These are phyloP conservation scores for Triplophysa rosa DNA, from an alignment of 2,113 vertebrate species.

Conservation along the genomic window DNA sequence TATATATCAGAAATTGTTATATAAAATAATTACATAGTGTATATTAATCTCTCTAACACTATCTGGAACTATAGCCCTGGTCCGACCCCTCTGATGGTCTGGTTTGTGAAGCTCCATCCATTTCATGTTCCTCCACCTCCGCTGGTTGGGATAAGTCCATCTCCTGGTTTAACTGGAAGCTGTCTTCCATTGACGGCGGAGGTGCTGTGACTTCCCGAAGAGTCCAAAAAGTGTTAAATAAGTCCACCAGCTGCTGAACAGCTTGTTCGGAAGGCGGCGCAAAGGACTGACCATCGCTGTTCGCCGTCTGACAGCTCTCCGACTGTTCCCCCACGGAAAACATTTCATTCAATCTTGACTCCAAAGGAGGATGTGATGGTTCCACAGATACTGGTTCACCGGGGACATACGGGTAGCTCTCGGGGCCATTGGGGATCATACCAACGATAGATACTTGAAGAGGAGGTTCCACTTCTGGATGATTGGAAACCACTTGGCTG, in stretches of 20 bases:
- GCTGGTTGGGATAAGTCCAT: conserved; percentile 31
- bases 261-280: conserved; percentile 34
- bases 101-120: conserved; percentile 62
- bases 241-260: conserved; percentile 55
- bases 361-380: background rate
- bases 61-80: conserved; percentile 87
- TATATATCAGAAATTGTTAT: background rate
- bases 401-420: conserved; percentile 22
- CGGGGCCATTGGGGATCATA: background rate
- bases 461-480: conserved; percentile 1
- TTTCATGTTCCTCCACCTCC: conserved; percentile 59
- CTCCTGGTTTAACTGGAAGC: background rate
- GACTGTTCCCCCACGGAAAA: background rate
- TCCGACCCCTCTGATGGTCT: conserved; percentile 82
- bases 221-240: conserved; percentile 58
- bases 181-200: conserved; percentile 47
- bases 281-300: background rate
- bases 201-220: background rate
- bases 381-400: conserved; percentile 57
- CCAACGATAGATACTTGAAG: conserved; percentile 20
- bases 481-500: background rate
- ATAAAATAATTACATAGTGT: no score
- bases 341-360: conserved; percentile 30
- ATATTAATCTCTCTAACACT: conserved; percentile 39
- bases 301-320: background rate